Conservation (phyloP, 1,140 invertebrate species). For the Eueides isabella region DNA sequence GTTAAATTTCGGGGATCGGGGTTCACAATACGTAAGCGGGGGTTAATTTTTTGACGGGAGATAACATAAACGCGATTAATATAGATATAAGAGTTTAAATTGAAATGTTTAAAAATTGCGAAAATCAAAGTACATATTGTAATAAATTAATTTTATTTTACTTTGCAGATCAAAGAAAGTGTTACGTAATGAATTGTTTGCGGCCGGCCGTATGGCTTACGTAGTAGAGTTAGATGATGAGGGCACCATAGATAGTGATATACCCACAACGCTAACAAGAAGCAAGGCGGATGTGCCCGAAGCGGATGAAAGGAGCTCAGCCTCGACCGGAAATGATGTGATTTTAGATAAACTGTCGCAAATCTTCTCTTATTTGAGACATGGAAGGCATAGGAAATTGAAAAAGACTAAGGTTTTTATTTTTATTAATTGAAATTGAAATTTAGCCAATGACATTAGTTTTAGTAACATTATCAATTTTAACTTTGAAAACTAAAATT, state of each 20-base stretch:
- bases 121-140: slow-evolving; percentile 8
- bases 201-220: slow-evolving; percentile 98
- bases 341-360: slow-evolving; percentile 99
- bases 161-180: slow-evolving; percentile 85
- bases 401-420: slow-evolving; percentile 86
- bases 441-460: too few species aligned
- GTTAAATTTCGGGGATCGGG: too few species aligned
- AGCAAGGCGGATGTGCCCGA: slow-evolving; percentile 97
- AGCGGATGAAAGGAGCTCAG: slow-evolving; percentile 84
- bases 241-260: slow-evolving; percentile 94
- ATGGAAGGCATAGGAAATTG: slow-evolving; percentile 91
- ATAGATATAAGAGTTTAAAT: too few species aligned
- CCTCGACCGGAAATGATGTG: slow-evolving; percentile 96
- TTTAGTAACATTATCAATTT: too few species aligned
- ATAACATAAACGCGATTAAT: background rate
- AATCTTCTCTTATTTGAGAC: slow-evolving; percentile 96
- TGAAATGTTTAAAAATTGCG: too few species aligned
- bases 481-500: too few species aligned
- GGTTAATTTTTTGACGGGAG: too few species aligned
- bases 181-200: slow-evolving; percentile 96
- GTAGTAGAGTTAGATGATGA: slow-evolving; percentile 95
- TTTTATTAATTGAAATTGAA: background rate
- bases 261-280: slow-evolving; percentile 97
- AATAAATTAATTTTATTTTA: background rate
- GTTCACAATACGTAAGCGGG: too few species aligned